phyloP scores from a whole-genome alignment of 2,888 invertebrate species.

The Pammene fasciana region DNA sequence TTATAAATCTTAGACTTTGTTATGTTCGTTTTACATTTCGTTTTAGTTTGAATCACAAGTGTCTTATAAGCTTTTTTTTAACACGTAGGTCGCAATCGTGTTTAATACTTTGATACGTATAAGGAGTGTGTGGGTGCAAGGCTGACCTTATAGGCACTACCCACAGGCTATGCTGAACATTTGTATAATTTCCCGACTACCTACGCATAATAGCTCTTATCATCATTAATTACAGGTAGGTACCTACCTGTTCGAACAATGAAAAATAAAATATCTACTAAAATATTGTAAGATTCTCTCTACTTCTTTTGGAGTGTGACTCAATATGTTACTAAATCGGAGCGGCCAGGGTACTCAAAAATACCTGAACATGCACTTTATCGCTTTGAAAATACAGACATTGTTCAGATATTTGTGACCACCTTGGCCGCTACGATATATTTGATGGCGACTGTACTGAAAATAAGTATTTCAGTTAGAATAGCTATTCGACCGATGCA shows the following conservation, averaged over 20 bases:
- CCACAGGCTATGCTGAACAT: slow-evolving; percentile 75
- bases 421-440: too few relatives aligned
- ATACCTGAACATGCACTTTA: too few relatives aligned
- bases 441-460: too few relatives aligned
- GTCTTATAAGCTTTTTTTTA: slow-evolving; percentile 50
- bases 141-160: slow-evolving; percentile 80
- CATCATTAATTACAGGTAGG: slow-evolving; percentile 59
- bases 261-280: slow-evolving; percentile 12
- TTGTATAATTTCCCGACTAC: slow-evolving; percentile 77
- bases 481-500: too few relatives aligned
- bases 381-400: too few relatives aligned
- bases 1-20: slow-evolving; percentile 35
- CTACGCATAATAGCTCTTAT: slow-evolving; percentile 71
- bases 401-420: too few relatives aligned
- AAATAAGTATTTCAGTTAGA: too few relatives aligned
- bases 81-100: slow-evolving; percentile 44
- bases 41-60: slow-evolving; percentile 43
- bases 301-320: background rate
- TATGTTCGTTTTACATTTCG: slow-evolving; percentile 44
- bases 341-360: too few relatives aligned
- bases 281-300: background rate
- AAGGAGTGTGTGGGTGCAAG: slow-evolving; percentile 82
- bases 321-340: too few relatives aligned
- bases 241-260: slow-evolving; percentile 13
- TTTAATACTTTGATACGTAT: slow-evolving; percentile 71